phyloP scores from a whole-genome alignment of 1,140 invertebrate species.

The Trachelipus rathkii region DNA sequence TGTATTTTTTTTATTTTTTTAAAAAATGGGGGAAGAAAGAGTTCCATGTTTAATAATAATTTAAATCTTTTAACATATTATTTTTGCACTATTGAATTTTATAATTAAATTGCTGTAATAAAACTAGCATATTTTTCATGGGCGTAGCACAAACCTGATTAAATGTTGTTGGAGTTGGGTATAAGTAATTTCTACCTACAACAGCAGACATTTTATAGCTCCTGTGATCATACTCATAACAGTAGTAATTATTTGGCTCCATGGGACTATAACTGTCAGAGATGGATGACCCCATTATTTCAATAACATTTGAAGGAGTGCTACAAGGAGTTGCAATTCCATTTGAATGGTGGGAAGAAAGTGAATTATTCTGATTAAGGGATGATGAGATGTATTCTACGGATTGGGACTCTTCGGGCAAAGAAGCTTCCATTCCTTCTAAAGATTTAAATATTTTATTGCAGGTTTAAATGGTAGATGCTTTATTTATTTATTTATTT shows the following conservation, averaged over 20 bases:
- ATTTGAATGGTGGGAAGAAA: neutral
- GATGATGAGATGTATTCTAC: neutral
- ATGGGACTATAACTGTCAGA: neutral
- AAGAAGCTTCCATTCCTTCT: neutral
- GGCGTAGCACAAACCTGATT: neutral
- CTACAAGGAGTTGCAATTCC: neutral
- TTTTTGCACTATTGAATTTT: neutral
- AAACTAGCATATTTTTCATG: neutral
- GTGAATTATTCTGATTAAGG: neutral
- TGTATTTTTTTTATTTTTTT: neutral
- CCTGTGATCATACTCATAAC: neutral
- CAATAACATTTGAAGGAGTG: neutral
- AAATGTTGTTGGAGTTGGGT: neutral
- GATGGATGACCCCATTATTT: neutral
- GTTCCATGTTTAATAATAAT: neutral
- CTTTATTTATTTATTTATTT: too few relatives aligned
- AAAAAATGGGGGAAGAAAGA: neutral
- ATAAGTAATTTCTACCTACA: neutral
- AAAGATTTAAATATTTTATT: neutral
- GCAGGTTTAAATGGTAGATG: too few relatives aligned
- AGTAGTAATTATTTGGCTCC: neutral
- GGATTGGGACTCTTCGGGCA: neutral
- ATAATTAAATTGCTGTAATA: neutral
- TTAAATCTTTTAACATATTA: neutral
- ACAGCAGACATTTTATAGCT: conserved; percentile 4